Conservation (phyloP, 1,140 invertebrate genomes). For the Gryllus bimaculatus region DNA sequence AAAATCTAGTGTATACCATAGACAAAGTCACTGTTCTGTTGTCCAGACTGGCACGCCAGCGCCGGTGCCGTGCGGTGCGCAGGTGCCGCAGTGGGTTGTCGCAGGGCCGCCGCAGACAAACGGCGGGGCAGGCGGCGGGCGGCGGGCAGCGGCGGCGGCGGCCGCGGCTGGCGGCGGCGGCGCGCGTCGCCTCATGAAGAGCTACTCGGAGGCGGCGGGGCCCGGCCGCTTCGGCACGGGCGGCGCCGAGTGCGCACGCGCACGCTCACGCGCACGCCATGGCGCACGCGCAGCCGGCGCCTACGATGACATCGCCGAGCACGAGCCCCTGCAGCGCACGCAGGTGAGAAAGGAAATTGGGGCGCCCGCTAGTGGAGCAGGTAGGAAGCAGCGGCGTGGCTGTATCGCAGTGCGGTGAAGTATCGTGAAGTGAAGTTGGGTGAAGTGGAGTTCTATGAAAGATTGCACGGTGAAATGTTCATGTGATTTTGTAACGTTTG, state of each 20-base stretch:
- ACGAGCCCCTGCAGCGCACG: slow-evolving; percentile 67
- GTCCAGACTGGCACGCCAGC: slow-evolving; percentile 27
- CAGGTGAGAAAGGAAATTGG: slow-evolving; percentile 28
- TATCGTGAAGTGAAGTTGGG: no score
- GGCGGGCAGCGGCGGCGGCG: slow-evolving; percentile 34
- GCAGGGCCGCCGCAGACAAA: slow-evolving; percentile 76
- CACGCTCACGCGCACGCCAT: slow-evolving; percentile 21
- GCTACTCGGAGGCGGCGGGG: slow-evolving; percentile 66
- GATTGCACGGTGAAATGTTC: no score
- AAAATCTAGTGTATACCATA: no score
- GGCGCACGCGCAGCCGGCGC: slow-evolving; percentile 21
- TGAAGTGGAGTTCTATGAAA: no score
- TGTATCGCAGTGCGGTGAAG: no score
- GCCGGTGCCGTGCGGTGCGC: slow-evolving; percentile 49
- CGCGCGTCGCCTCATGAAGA: slow-evolving; percentile 67
- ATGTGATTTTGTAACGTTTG: no score
- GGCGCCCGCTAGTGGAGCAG: no score
- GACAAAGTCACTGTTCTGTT: no score
- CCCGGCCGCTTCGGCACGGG: slow-evolving; percentile 35
- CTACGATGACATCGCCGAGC: slow-evolving; percentile 35
- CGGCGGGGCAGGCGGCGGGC: slow-evolving; percentile 26
- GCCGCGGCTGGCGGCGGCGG: slow-evolving; percentile 27
- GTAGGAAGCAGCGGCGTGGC: no score
- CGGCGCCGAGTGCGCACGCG: slow-evolving; percentile 24
- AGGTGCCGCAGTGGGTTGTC: slow-evolving; percentile 52